Evolutionary conservation across 2,888 invertebrate genomes (phyloP), one percentile per base, ranked within the genome.

Genomic region (Hedya salicella): DNA sequence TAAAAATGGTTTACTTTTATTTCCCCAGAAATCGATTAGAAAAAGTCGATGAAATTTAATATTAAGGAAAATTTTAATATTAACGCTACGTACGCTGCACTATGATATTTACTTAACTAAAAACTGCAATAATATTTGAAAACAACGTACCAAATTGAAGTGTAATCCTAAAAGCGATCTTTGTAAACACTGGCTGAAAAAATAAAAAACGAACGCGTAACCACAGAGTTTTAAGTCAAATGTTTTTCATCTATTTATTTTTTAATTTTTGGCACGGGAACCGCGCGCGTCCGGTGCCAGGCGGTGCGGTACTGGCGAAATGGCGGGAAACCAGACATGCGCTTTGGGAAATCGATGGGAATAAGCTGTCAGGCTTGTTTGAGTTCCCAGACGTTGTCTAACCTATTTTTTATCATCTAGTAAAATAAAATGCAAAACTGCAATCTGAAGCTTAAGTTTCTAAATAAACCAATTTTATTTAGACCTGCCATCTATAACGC

Each of bases 261-360:
- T 75, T 63, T 36, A 42, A 63, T 68, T 69, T 71, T 71, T 54
- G 50, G 70, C 49, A 42, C 68, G 61, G 56, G 56, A 42, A 46
- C 44, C 68, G 69, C 75, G 75, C 75, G 72, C 69, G 68, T 73
- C 78, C 73, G 68, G 64, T 66, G 69, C 65, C 52, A 52, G 75
- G 72, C 77, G 73, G 76, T 81, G 79, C 79, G 80, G 73, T 67
- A 86, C 86, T 80, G 76, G 68, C 75, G 76, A 62, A 78, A 79
- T 77, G 81, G 83, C 78, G 86, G 81, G 84, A 85, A 86, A 75
- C 68, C 73, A 76, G 89, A 83, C 91, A 91, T 91, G 91, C 91
- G 91, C 91, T 80, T 77, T 85, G 79, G 78, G 86, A 90, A 90
- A 91, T 91, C 91, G 87, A 91, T 91, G 89, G 75, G 68, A 71